Evolutionary conservation across 1,140 invertebrate genomes (phyloP).

Genomic region (Drosophila cardini): DNA sequence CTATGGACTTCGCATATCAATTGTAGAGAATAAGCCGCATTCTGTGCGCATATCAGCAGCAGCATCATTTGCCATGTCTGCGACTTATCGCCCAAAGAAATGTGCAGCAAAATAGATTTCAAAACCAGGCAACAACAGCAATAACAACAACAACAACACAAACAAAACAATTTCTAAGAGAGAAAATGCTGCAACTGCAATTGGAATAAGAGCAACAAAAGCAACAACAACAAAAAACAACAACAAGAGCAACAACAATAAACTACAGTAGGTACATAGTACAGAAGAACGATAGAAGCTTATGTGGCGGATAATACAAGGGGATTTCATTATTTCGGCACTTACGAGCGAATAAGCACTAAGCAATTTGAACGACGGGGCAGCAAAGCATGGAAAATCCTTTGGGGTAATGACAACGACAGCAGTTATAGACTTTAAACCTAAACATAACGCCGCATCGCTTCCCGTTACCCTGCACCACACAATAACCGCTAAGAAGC

Average conservation of each 20-base stretch:
- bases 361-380: slow-evolving; percentile 69
- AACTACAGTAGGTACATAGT: neutral
- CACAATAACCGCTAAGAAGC: slow-evolving; percentile 35
- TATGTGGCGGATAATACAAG: slow-evolving; percentile 79
- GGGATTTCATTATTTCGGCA: slow-evolving; percentile 82
- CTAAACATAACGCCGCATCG: slow-evolving; percentile 59
- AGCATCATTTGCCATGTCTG: slow-evolving; percentile 80
- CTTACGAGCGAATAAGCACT: slow-evolving; percentile 79
- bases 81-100: slow-evolving; percentile 81
- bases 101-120: slow-evolving; percentile 78
- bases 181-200: slow-evolving; percentile 27
- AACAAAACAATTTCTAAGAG: slow-evolving; percentile 4
- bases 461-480: neutral
- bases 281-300: slow-evolving; percentile 54
- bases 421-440: slow-evolving; percentile 76
- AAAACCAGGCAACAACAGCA: slow-evolving; percentile 22
- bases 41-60: slow-evolving; percentile 54
- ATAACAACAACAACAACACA: neutral
- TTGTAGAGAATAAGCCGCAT: slow-evolving; percentile 43
- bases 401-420: slow-evolving; percentile 57
- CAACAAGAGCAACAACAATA: slow-evolving; percentile 14
- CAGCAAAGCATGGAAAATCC: slow-evolving; percentile 59
- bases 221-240: slow-evolving; percentile 14
- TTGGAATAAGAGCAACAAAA: slow-evolving; percentile 15
- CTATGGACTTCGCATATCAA: slow-evolving; percentile 46